phyloP scores from a whole-genome alignment of 2,888 invertebrate genomes.

The Ferrisia virgata region DNA sequence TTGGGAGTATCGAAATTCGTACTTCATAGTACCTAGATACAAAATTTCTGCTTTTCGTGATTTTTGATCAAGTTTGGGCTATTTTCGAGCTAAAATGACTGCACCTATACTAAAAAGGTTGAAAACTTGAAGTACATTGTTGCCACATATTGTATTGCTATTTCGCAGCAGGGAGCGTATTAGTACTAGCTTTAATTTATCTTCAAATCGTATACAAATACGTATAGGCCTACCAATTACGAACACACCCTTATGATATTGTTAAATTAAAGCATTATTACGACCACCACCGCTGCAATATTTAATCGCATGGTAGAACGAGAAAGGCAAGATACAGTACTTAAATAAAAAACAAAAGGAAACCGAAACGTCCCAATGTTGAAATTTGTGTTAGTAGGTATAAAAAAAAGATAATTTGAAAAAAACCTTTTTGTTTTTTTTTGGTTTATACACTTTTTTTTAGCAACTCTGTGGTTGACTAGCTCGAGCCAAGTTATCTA shows the following conservation, averaged over 20 bases:
- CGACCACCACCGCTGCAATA: neutral
- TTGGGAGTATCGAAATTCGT: too few species aligned
- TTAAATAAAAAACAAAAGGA: too few species aligned
- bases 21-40: too few species aligned
- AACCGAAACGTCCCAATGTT: neutral
- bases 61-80: too few species aligned
- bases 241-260: too few species aligned
- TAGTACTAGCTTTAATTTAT: neutral
- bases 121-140: neutral
- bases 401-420: neutral
- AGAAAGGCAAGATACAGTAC: neutral
- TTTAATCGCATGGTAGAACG: neutral
- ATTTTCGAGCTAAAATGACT: too few species aligned
- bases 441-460: neutral
- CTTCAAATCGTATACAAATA: neutral
- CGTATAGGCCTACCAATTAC: too few species aligned
- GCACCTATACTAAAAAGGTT: too few species aligned
- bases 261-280: neutral
- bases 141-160: constrained; percentile 6
- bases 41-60: too few species aligned
- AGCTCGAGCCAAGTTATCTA: constrained; percentile 25
- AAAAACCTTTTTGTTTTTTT: neutral
- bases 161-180: neutral
- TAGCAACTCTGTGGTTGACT: neutral
- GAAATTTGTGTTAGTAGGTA: neutral